phyloP scores from a whole-genome alignment of 2,113 vertebrate species.

The Leptobrachium leishanense region DNA sequence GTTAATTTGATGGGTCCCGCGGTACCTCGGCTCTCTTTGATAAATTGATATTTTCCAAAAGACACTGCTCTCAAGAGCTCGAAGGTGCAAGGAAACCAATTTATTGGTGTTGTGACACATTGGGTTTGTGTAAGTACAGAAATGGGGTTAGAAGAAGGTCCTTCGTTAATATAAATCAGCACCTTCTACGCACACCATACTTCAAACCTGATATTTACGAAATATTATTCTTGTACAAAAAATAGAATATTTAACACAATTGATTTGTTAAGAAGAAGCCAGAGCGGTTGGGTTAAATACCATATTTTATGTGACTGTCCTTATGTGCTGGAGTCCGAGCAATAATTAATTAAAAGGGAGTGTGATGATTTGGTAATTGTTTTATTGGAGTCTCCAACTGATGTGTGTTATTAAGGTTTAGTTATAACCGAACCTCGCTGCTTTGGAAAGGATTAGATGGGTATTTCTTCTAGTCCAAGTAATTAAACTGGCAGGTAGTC shows the following conservation, averaged over 20 bases:
- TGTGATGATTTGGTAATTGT: constrained; percentile 7
- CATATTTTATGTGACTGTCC: background rate
- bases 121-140: too few species aligned
- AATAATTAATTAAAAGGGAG: background rate
- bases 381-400: constrained; percentile 61
- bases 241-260: too few species aligned
- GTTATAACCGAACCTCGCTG: constrained; percentile 76
- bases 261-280: too few species aligned
- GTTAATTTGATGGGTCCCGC: constrained; percentile 30
- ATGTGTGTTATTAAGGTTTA: constrained; percentile 66
- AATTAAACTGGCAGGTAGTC: constrained; percentile 67
- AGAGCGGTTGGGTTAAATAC: too few species aligned
- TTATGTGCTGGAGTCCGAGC: background rate
- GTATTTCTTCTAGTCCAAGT: constrained; percentile 74
- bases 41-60: constrained; percentile 35
- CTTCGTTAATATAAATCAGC: too few species aligned
- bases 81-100: background rate
- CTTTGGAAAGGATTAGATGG: constrained; percentile 75
- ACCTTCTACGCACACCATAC: too few species aligned
- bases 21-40: constrained; percentile 39
- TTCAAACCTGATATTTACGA: too few species aligned
- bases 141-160: too few species aligned
- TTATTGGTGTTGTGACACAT: background rate
- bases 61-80: constrained; percentile 26
- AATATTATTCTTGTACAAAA: background rate